Evolutionary conservation across 2,888 invertebrate genomes (phyloP).

Genomic region (Eugnorisma glareosa): DNA sequence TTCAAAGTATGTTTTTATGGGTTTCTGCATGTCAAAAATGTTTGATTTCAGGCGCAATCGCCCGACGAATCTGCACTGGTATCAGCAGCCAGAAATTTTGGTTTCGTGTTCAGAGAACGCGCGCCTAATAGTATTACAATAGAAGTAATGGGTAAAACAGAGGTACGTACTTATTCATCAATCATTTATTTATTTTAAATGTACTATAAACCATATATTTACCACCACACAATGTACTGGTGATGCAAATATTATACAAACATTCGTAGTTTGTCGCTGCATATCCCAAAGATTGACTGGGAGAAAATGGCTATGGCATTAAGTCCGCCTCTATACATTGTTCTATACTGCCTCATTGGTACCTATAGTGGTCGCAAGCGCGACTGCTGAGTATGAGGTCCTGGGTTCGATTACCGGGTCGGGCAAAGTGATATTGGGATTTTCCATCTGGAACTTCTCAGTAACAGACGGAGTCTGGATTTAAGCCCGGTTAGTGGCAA

Average conservation of each 20-base stretch:
- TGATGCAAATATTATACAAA: not conserved
- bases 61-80: conserved; percentile 99
- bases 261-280: too few relatives aligned
- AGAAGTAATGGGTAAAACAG: conserved; percentile 95
- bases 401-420: too few relatives aligned
- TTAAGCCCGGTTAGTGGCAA: too few relatives aligned
- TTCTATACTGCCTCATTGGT: too few relatives aligned
- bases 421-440: too few relatives aligned
- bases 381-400: too few relatives aligned
- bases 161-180: conserved; percentile 84
- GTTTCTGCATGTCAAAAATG: not conserved
- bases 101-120: conserved; percentile 98
- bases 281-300: too few relatives aligned
- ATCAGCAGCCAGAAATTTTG: conserved; percentile 99
- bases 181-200: not conserved
- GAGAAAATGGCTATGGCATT: not conserved
- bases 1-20: too few relatives aligned
- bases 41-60: conserved; percentile 95
- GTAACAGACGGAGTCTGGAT: too few relatives aligned
- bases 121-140: conserved; percentile 98
- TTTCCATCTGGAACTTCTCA: too few relatives aligned
- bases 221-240: too few relatives aligned
- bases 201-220: not conserved
- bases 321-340: not conserved
- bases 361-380: too few relatives aligned